A percentile compares a stretch with the other conserved stretches of the same genome.
Evolutionary conservation across 2,113 vertebrate genomes (phyloP).

Genomic region (Sylvilagus bachmani): DNA sequence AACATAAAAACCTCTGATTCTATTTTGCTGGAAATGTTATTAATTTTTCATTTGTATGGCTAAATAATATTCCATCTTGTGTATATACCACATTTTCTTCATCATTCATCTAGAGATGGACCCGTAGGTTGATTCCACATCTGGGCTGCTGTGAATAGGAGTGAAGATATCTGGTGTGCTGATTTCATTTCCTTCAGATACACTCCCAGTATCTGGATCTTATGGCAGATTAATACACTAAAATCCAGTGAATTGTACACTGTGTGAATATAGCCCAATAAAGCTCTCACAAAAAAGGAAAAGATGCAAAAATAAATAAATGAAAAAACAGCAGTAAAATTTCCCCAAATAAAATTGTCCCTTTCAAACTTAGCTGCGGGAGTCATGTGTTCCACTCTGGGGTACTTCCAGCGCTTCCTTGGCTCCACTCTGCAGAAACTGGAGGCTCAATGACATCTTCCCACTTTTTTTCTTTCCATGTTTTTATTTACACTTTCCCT

Average conservation of each 20-base stretch:
- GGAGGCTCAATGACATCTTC: neutral
- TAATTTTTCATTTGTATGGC: too few species aligned
- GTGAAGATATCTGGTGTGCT: too few species aligned
- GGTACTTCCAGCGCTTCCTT: neutral
- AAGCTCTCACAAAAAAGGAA: neutral
- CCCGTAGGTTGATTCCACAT: too few species aligned
- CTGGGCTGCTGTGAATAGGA: too few species aligned
- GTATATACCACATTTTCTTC: too few species aligned
- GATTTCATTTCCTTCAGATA: too few species aligned
- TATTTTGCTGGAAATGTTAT: too few species aligned
- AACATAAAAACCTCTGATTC: too few species aligned
- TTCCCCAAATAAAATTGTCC: neutral
- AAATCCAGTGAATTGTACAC: neutral
- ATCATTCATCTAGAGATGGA: too few species aligned
- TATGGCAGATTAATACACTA: neutral
- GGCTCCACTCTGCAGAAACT: too few species aligned
- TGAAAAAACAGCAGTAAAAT: neutral
- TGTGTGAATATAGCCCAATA: neutral
- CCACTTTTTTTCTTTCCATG: neutral
- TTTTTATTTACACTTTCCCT: neutral
- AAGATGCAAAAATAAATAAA: neutral
- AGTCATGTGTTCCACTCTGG: fast-evolving
- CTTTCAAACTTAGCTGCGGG: neutral
- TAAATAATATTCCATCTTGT: too few species aligned
- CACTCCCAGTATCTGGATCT: too few species aligned